phyloP scores from a whole-genome alignment of 2,113 vertebrate genomes.

The Phalacrocorax brasilianus region DNA sequence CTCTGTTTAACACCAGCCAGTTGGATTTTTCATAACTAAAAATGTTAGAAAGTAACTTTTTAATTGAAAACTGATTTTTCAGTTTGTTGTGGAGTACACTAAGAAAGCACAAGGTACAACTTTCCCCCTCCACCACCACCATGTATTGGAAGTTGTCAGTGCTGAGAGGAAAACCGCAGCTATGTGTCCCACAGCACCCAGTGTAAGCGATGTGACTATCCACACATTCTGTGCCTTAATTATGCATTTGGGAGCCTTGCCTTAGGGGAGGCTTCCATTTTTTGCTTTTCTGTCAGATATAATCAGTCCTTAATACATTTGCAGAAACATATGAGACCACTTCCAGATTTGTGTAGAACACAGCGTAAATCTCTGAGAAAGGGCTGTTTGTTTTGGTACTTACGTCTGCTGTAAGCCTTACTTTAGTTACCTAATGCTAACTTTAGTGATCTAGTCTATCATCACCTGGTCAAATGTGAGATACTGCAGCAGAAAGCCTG shows the following conservation, averaged over 20 bases:
- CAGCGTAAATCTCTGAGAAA: neutral
- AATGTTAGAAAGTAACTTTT: neutral
- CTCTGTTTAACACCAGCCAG: neutral
- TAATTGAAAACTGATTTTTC: neutral
- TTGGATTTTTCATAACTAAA: neutral
- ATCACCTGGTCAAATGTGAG: neutral
- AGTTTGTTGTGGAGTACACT: neutral
- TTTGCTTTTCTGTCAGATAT: neutral
- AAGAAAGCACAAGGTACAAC: neutral
- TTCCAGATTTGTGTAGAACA: neutral
- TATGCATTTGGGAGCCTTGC: neutral
- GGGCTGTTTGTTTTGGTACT: neutral
- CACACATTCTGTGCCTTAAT: neutral
- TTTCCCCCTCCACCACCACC: neutral
- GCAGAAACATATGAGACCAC: neutral
- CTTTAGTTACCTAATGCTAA: neutral
- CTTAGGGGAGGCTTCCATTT: neutral
- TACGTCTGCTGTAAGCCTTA: neutral
- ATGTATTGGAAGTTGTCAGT: neutral
- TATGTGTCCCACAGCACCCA: rapidly evolving
- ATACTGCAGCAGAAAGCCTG: neutral
- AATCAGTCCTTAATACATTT: neutral
- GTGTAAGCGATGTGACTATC: rapidly evolving
- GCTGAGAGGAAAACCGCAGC: neutral
- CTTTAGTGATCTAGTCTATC: neutral